phyloP scores from a whole-genome alignment of 2,113 vertebrate species.

The Pseudorhombus dupliciocellatus region DNA sequence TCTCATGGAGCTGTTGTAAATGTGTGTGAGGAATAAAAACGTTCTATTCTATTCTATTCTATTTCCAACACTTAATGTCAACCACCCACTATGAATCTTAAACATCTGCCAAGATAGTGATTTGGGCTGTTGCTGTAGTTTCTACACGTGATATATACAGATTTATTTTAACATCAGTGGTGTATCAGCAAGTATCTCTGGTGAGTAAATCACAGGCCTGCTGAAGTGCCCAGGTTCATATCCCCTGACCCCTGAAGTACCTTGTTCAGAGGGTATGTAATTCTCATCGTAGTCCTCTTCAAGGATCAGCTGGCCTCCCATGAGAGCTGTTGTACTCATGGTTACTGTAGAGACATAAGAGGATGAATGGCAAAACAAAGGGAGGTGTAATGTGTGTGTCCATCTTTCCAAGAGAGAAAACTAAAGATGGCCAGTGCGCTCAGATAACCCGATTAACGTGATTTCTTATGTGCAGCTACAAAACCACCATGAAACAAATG shows the following conservation, averaged over 20 bases:
- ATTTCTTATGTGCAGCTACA: background rate
- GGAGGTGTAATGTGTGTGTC: background rate
- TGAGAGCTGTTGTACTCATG: conserved; percentile 80
- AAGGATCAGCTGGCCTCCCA: conserved; percentile 92
- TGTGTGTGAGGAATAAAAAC: no score
- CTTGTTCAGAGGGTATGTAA: conserved; percentile 84
- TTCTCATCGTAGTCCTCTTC: conserved; percentile 90
- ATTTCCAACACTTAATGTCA: no score
- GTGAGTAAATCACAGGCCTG: background rate
- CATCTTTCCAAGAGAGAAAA: background rate
- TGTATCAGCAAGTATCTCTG: no score
- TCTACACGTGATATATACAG: background rate
- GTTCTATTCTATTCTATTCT: no score
- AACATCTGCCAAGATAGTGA: background rate
- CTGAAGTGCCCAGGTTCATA: background rate
- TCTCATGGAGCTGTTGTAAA: no score
- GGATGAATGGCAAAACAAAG: background rate
- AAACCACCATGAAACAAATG: background rate
- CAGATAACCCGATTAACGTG: conserved; percentile 12
- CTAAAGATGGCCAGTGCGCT: background rate
- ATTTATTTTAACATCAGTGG: background rate
- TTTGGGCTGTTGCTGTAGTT: background rate
- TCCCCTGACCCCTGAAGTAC: conserved; percentile 46
- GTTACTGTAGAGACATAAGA: conserved; percentile 54
- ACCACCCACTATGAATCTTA: no score